These are phyloP conservation scores for Galerucella nymphaeae DNA, from an alignment of 2,888 invertebrate species.

Conservation along the genomic window DNA sequence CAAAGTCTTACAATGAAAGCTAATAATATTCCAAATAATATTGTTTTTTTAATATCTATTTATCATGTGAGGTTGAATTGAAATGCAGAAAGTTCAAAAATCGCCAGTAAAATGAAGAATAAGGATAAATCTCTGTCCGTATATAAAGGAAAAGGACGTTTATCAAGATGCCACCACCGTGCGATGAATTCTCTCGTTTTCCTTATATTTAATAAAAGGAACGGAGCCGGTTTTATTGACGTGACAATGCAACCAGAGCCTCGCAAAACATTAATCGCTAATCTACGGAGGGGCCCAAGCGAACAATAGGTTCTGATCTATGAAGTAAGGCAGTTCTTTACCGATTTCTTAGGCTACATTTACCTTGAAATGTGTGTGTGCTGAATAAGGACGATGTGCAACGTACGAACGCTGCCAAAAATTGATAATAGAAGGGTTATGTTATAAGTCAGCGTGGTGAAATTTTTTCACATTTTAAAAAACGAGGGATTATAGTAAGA, in stretches of 20 bases:
- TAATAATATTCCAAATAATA: too few relatives aligned
- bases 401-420: conserved; percentile 29
- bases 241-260: conserved; percentile 23
- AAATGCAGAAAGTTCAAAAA: conserved; percentile 5
- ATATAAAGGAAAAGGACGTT: conserved; percentile 12
- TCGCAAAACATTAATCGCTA: conserved; percentile 30
- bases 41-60: too few relatives aligned
- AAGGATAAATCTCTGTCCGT: not conserved
- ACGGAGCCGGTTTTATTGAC: conserved; percentile 28
- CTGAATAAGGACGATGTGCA: conserved; percentile 56
- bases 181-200: conserved; percentile 11
- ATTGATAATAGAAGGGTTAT: conserved; percentile 9
- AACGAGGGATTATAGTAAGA: not conserved
- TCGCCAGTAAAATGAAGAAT: conserved; percentile 3
- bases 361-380: conserved; percentile 64
- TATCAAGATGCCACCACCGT: conserved; percentile 35
- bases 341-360: conserved; percentile 67
- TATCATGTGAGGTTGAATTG: not conserved
- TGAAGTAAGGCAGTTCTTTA: conserved; percentile 66
- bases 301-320: conserved; percentile 63
- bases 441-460: not conserved
- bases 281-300: conserved; percentile 59
- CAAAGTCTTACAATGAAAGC: too few relatives aligned
- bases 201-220: conserved; percentile 28
- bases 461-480: not conserved